A percentile compares a stretch with the other conserved stretches of the same genome.
These are phyloP conservation scores for Antheraea assamensis DNA, from an alignment of 2,888 invertebrate genomes.

Conservation along the genomic window DNA sequence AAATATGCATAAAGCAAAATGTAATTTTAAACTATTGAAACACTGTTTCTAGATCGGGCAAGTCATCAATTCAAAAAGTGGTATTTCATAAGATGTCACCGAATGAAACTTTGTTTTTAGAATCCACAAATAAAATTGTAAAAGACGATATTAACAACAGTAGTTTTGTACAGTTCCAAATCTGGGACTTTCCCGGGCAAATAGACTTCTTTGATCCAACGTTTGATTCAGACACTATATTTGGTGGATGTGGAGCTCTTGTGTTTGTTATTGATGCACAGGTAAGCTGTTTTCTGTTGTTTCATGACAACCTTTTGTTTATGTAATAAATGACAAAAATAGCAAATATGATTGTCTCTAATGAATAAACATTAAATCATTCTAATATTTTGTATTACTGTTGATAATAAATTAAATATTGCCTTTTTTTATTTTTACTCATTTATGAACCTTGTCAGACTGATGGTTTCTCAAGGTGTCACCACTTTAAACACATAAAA, in stretches of 20 bases:
- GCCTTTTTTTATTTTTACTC: no score
- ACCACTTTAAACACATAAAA: no score
- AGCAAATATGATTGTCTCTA: no score
- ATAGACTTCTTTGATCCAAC: conserved; percentile 98
- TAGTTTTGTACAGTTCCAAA: conserved; percentile 99
- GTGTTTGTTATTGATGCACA: conserved; percentile 99
- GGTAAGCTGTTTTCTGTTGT: conserved; percentile 57
- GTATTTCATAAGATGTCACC: conserved; percentile 99
- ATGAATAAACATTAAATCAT: no score
- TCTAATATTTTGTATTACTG: no score
- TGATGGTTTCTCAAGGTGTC: no score
- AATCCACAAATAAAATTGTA: conserved; percentile 98
- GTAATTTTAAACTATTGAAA: conserved; percentile 1
- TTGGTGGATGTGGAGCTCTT: conserved; percentile 97
- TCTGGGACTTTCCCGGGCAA: conserved; percentile 99
- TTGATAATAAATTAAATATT: no score
- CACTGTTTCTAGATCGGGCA: conserved; percentile 90
- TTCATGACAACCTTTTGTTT: not conserved
- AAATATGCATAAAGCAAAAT: not conserved
- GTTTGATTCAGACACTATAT: conserved; percentile 97
- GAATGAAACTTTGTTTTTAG: conserved; percentile 98
- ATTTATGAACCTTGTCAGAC: no score
- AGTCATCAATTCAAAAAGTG: conserved; percentile 99
- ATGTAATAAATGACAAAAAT: not conserved
- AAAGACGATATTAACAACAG: conserved; percentile 98